These are phyloP conservation scores for Atrichornis clamosus DNA, from an alignment of 2,113 vertebrate genomes.

Conservation along the genomic window DNA sequence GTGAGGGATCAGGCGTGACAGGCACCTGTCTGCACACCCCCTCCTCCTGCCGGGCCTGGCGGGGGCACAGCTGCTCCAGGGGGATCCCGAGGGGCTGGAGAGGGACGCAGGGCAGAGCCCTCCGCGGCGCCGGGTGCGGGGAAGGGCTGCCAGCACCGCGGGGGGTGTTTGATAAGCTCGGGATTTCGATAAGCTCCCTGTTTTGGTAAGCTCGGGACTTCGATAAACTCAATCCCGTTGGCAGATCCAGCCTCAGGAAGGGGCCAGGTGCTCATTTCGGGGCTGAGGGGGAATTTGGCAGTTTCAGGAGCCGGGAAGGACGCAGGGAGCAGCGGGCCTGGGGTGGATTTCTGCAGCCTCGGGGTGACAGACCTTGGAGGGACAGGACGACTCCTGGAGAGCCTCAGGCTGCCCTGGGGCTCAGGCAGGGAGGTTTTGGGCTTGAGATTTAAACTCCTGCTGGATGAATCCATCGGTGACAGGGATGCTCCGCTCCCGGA, in stretches of 20 bases:
- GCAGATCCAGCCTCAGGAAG: neutral
- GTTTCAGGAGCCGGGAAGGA: neutral
- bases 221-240: neutral
- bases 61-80: neutral
- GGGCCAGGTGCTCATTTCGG: too few relatives aligned
- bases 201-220: too few relatives aligned
- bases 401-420: neutral
- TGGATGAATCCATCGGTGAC: accelerated
- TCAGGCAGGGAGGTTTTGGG: neutral
- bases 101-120: neutral
- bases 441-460: neutral
- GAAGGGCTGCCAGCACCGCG: neutral
- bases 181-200: too few relatives aligned
- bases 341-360: neutral
- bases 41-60: neutral
- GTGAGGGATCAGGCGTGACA: neutral
- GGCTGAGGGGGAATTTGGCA: neutral
- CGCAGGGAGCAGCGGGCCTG: neutral
- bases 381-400: neutral
- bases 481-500: neutral
- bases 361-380: neutral
- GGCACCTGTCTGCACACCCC: neutral
- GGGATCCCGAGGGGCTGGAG: neutral
- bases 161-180: too few relatives aligned
- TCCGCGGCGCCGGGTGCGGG: accelerated